phyloP scores from a whole-genome alignment of 1,140 invertebrate genomes.

The Musca domestica region DNA sequence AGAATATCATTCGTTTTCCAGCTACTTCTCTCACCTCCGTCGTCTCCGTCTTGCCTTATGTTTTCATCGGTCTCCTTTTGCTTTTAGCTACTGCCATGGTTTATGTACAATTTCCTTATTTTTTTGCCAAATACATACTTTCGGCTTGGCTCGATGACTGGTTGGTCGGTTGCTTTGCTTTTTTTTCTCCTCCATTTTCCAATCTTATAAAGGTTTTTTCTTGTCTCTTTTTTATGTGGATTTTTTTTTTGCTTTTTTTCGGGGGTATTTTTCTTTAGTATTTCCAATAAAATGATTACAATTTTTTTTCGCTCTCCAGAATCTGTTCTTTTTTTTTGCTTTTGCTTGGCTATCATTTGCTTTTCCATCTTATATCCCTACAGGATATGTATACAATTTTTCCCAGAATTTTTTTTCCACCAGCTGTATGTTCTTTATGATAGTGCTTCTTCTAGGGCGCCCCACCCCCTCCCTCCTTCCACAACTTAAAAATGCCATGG shows the following conservation, averaged over 20 bases:
- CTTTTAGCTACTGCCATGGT: no score
- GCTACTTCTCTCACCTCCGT: no score
- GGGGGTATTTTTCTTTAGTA: background rate
- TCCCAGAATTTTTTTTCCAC: background rate
- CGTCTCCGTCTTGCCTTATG: no score
- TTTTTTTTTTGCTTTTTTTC: background rate
- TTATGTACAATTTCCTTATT: no score
- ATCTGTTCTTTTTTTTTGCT: background rate
- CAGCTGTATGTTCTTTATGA: no score
- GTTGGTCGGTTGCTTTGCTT: no score
- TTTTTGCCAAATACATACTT: no score
- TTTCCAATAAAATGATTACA: constrained; percentile 27
- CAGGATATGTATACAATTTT: constrained; percentile 20
- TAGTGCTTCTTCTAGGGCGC: background rate
- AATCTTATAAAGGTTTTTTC: background rate
- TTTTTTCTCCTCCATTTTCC: background rate
- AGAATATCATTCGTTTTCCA: no score
- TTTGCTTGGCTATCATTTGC: constrained; percentile 9
- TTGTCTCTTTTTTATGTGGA: no score
- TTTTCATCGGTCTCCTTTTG: no score
- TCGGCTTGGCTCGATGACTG: no score
- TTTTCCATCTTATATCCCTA: constrained; percentile 8
- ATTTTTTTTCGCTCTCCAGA: constrained; percentile 1
- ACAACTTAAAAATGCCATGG: background rate
- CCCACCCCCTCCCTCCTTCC: background rate